phyloP scores from a whole-genome alignment of 23 tunicate genomes.

The Ciona savignyi region DNA sequence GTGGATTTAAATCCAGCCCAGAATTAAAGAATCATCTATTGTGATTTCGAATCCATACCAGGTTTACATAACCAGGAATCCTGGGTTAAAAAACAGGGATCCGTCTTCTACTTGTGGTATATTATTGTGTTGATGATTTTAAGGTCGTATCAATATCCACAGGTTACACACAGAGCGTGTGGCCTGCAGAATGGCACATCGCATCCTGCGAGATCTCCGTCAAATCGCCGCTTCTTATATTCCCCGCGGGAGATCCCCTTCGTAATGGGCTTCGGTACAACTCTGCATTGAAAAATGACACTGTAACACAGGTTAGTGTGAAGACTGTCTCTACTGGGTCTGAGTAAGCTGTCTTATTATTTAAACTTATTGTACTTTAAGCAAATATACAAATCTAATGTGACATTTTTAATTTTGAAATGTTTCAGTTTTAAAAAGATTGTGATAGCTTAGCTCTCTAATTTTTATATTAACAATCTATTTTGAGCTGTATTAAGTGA shows the following conservation, averaged over 20 bases:
- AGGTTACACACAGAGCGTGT: conserved; percentile 23
- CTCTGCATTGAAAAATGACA: conserved; percentile 78
- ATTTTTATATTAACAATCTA: too few relatives aligned
- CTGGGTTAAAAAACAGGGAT: not conserved
- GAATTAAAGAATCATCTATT: not conserved
- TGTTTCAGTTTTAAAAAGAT: too few relatives aligned
- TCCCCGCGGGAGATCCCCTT: conserved; percentile 76
- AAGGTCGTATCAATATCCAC: not conserved
- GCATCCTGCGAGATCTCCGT: conserved; percentile 57
- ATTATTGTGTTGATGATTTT: not conserved
- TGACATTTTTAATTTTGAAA: too few relatives aligned
- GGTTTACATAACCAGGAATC: conserved; percentile 6
- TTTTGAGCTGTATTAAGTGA: too few relatives aligned
- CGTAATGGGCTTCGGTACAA: conserved; percentile 56
- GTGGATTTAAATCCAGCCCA: not conserved
- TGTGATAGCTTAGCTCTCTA: too few relatives aligned
- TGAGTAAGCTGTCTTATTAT: too few relatives aligned
- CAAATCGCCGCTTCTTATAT: conserved; percentile 78
- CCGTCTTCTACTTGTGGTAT: not conserved
- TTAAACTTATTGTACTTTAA: too few relatives aligned
- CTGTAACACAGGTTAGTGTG: conserved; percentile 45
- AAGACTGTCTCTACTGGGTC: too few relatives aligned
- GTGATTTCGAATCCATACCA: not conserved
- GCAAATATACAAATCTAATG: too few relatives aligned
- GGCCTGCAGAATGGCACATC: conserved; percentile 30